Evolutionary conservation across 2,888 invertebrate species (phyloP), one percentile per base, ranked within the genome.

Genomic region (Hypomecis atomaria): DNA sequence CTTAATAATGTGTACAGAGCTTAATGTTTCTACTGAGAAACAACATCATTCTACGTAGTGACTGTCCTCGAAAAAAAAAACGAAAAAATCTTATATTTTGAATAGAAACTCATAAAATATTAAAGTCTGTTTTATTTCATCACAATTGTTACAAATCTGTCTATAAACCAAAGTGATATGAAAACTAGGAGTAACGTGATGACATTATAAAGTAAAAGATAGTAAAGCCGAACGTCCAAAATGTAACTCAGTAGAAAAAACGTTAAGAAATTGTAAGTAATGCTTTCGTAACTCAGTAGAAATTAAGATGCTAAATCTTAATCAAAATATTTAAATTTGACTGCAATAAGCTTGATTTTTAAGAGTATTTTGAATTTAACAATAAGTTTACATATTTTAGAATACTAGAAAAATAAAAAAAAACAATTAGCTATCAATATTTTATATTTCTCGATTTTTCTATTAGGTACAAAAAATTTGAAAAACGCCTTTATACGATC

Each of bases 311-410:
- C 43, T 43, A 43, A 43, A 43, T 43, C 43, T 43, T 43, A 43
- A 43, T 43, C 43, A 43, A 43, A 43, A 43, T 43, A 43, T 43
- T 43, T 43, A n/a, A 43, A 43, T 43, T 43, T 43, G 43, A 43
- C 43, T 43, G n/a, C 43, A 43, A 43, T 43, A 43, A 43, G 43
- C 43, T 43, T 43, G 43, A 43, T 43, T 43, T n/a, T 43, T 43
- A 43, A 43, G 43, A 43, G 43, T 43, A 43, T 43, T 43, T 43
- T 43, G 43, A 43, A 43, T 43, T 43, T 43, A 43, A 43, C 43
- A 43, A 43, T 43, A 48, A 23, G 33, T 48, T 48, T 48, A 48
- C 48, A 48, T 48, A n/a, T n/a, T n/a, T n/a, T n/a, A n/a, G n/a
- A n/a, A n/a, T n/a, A n/a, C n/a, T n/a, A n/a, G n/a, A n/a, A n/a